Base-by-base conservation (phyloP, 1,140 invertebrate genomes). In the Cephus cinctus region DNA sequence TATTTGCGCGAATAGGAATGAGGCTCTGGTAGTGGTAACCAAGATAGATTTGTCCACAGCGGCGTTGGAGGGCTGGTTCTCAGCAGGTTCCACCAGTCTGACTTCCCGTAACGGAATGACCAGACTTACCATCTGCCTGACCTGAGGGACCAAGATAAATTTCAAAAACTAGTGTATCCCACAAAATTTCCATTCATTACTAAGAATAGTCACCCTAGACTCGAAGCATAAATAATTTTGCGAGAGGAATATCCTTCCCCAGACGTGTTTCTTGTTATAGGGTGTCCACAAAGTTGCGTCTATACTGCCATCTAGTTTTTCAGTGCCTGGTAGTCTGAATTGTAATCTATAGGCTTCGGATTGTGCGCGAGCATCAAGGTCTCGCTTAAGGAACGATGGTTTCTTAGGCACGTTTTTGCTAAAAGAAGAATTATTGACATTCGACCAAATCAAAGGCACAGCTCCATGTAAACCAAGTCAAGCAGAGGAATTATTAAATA, bases 211-310 rank as follows among this genome's bases (percentile, higher is more conserved):
- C 77, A 96, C 94, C 76, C 90, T 84, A 75, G 95, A 98, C 69
- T 92, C 88, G 75, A 98, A 98, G 69, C 96, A 98, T 55, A 98
- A 83, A 73, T 94, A 98, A 76, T 96, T 96, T 59, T 90, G 86
- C 1, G 95, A 98, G 18, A 99, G 73, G 75, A 89, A 98, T 53
- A 98, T 80, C 56, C 86, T 83, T n/a, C 96, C 96, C 76, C 84
- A 84, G 43, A 93, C 88, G 63, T 94, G 86, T 56, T 85, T 84
- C 66, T 96, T 96, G 66, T 96, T 92, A 63, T 94, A 98, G 0
- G 94, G 95, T n/a, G 95, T 96, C 87, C 92, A 95, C 15, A 98
- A 74, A 2, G 88, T 86, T 67, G 91, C 94, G 61, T 92, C 87
- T 25, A 91, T 89, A 51, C 86, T 87, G 0, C 96, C 96, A 78